phyloP scores from a whole-genome alignment of 1,140 invertebrate genomes.

The Stegodyphus mimosarum region DNA sequence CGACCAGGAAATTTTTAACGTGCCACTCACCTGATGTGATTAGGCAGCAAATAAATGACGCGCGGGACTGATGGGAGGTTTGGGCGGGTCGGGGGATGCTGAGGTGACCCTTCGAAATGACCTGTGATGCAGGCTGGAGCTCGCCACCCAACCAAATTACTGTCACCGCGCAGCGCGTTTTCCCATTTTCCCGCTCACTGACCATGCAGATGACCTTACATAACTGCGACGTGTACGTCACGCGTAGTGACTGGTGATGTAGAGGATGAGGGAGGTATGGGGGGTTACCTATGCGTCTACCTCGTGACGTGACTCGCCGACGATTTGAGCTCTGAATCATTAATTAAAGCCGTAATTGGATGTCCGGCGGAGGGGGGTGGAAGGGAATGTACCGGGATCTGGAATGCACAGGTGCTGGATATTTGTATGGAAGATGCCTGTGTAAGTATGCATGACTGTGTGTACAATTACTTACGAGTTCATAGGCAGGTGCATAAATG shows the following conservation, averaged over 20 bases:
- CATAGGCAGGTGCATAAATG: too few species aligned
- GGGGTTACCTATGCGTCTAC: slow-evolving; percentile 17
- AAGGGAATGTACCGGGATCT: neutral
- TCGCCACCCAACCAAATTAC: slow-evolving; percentile 24
- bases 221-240: slow-evolving; percentile 56
- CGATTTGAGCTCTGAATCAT: slow-evolving; percentile 51
- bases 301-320: slow-evolving; percentile 40
- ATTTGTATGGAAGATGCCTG: too few species aligned
- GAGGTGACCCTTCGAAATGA: neutral
- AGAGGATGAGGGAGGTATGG: neutral
- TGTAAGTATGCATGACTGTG: too few species aligned
- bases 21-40: slow-evolving; percentile 58
- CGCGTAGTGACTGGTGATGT: neutral
- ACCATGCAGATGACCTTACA: slow-evolving; percentile 57
- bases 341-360: slow-evolving; percentile 60
- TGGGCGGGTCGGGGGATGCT: neutral
- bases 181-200: slow-evolving; percentile 60
- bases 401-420: too few species aligned
- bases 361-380: neutral
- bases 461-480: too few species aligned
- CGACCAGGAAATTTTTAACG: slow-evolving; percentile 42
- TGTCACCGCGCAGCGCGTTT: slow-evolving; percentile 33
- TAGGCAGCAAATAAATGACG: slow-evolving; percentile 58
- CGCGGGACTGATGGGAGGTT: slow-evolving; percentile 1
- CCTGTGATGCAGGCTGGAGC: neutral